Percentiles rank a stretch among this genome's conserved stretches.
phyloP scores from a whole-genome alignment of 2,888 invertebrate species.

The Tupiocoris notatus region DNA sequence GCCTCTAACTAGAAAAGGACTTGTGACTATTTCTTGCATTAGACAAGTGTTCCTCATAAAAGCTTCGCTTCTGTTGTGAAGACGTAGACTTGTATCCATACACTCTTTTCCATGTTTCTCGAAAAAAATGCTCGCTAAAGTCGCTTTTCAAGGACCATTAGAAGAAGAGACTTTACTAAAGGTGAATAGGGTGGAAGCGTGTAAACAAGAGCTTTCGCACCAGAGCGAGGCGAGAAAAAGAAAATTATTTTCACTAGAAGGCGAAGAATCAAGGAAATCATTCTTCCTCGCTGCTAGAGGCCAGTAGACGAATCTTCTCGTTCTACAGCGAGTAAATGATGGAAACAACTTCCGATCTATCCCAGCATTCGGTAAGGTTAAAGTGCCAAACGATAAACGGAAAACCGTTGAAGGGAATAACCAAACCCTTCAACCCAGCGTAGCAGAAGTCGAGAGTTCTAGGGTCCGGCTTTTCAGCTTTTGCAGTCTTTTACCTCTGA shows the following conservation, averaged over 20 bases:
- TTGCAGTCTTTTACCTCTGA: neutral
- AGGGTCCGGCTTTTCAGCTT: conserved; percentile 3
- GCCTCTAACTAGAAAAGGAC: too few species aligned
- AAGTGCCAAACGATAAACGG: neutral
- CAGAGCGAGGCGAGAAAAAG: neutral
- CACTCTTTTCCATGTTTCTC: too few species aligned
- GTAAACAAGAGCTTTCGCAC: neutral
- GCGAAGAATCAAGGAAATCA: neutral
- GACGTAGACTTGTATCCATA: too few species aligned
- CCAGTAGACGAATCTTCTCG: neutral
- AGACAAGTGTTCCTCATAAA: too few species aligned
- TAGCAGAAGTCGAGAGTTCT: neutral
- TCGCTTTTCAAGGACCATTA: too few species aligned
- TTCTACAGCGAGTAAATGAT: neutral
- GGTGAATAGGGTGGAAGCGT: too few species aligned
- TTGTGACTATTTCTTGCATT: too few species aligned
- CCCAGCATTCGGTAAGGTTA: neutral
- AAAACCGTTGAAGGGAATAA: neutral
- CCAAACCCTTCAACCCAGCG: neutral
- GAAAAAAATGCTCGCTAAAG: too few species aligned
- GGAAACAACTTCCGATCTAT: neutral
- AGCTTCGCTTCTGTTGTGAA: too few species aligned
- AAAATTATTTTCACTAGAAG: neutral
- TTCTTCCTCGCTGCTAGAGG: neutral
- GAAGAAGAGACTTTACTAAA: too few species aligned